Evolutionary conservation across 2,888 invertebrate genomes (phyloP), one percentile per base, ranked within the genome.

Genomic region (Agelastica alni): DNA sequence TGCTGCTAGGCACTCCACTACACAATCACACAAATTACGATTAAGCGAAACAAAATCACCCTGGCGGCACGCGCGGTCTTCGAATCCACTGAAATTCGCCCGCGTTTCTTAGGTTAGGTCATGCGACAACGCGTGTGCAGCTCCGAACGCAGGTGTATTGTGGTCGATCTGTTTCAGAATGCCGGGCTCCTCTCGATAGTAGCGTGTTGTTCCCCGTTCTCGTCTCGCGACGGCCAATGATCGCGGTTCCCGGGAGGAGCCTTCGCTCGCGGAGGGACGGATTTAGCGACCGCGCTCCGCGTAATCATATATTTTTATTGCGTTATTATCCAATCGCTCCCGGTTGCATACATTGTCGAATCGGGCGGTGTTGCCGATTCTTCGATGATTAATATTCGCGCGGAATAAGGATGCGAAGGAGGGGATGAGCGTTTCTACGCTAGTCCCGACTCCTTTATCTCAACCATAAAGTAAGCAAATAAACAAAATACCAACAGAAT

Each of bases 251-350:
- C 72, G 71, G 74, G 74, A 66, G 75, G 73, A 70, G 76, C 72
- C 64, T 68, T 61, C 54, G 59, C 60, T 68, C 69, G 69, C 69
- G 70, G 72, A 66, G 72, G 71, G 75, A 73, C 67, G 73, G 71
- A 70, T 67, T 64, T 59, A 63, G 62, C 53, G 60, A 53, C 59
- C 62, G 63, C 53, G 61, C 60, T 53, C 56, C 60, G 64, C 65
- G 64, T 74, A 75, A 75, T 74, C 70, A 75, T 72, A 74, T 68
- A 73, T 69, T 75, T 74, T 75, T 74, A 72, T 74, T 73, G 69
- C 67, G 61, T 65, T 67, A 70, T 70, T 73, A 73, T 74, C 74
- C 75, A 72, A 73, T 73, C 67, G 67, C 63, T 66, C 65, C 62
- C 51, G 58, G 59, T 63, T 63, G 64, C 65, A 67, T 68, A 70